These are phyloP conservation scores for Archips xylosteana DNA, from an alignment of 2,888 invertebrate species.

Conservation along the genomic window DNA sequence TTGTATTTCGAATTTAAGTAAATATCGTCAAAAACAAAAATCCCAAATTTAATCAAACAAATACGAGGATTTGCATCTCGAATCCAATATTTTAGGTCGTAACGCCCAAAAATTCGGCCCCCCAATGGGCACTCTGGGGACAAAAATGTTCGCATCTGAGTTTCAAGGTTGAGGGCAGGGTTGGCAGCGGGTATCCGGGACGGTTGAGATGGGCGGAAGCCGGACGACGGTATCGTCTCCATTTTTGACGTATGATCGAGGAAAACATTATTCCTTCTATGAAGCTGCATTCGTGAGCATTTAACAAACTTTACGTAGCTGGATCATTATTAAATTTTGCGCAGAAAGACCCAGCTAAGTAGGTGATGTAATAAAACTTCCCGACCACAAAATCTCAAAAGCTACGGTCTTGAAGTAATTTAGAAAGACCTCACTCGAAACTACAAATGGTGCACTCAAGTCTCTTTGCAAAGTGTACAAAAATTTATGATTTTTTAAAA, in stretches of 20 bases:
- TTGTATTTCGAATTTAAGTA: no score
- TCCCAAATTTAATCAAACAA: background rate
- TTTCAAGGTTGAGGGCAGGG: slow-evolving; percentile 8
- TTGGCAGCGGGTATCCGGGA: slow-evolving; percentile 3
- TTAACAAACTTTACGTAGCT: no score
- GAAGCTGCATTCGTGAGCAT: background rate
- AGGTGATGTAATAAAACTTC: no score
- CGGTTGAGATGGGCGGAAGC: background rate
- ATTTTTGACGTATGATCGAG: background rate
- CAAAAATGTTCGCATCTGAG: slow-evolving; percentile 20
- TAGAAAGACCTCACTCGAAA: no score
- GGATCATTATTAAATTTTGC: background rate
- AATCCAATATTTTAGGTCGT: slow-evolving; percentile 9
- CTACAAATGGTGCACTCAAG: no score
- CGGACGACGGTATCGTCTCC: background rate
- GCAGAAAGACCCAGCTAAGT: no score
- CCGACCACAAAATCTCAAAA: no score
- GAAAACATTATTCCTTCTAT: background rate
- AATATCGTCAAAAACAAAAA: no score
- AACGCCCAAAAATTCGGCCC: slow-evolving; percentile 8
- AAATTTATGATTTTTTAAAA: no score
- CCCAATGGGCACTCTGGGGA: slow-evolving; percentile 18
- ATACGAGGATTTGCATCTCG: background rate
- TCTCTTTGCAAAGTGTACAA: no score
- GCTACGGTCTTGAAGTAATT: no score